These are phyloP conservation scores for Leptosomus discolor DNA, from an alignment of 2,113 vertebrate genomes.

Conservation along the genomic window DNA sequence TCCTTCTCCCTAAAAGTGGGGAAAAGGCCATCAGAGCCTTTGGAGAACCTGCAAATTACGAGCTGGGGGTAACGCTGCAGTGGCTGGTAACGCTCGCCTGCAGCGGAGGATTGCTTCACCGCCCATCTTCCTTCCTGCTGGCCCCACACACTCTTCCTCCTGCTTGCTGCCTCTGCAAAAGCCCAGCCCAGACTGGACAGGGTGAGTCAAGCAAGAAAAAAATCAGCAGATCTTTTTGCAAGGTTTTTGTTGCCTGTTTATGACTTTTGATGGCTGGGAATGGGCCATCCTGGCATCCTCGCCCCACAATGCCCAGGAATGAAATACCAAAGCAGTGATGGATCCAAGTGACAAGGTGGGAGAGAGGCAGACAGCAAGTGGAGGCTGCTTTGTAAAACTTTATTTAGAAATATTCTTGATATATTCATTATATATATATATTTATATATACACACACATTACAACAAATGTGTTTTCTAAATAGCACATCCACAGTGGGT, in stretches of 20 bases:
- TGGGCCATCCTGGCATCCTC: not conserved
- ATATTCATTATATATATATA: conserved; percentile 84
- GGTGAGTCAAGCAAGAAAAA: not conserved
- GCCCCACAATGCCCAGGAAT: fast-evolving
- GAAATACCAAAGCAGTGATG: fast-evolving
- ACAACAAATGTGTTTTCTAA: conserved; percentile 82
- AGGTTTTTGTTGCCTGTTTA: not conserved
- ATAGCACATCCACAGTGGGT: conserved; percentile 78
- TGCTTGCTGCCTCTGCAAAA: not conserved
- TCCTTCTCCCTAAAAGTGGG: not conserved
- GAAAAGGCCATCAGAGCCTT: not conserved
- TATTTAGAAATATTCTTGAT: conserved; percentile 88
- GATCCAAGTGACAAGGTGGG: fast-evolving
- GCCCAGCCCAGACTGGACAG: not conserved
- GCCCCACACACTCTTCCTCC: conserved; percentile 3
- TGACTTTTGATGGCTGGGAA: not conserved
- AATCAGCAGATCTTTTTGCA: not conserved
- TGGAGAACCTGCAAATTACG: not conserved
- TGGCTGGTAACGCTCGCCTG: not conserved
- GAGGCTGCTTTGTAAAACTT: conserved; percentile 78
- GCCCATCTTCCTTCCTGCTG: conserved; percentile 48
- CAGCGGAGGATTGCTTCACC: conserved; percentile 4
- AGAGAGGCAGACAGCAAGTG: not conserved
- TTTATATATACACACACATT: conserved; percentile 79
- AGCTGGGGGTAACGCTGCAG: fast-evolving